phyloP scores from a whole-genome alignment of 2,113 vertebrate species.

The Lamprotornis superbus region DNA sequence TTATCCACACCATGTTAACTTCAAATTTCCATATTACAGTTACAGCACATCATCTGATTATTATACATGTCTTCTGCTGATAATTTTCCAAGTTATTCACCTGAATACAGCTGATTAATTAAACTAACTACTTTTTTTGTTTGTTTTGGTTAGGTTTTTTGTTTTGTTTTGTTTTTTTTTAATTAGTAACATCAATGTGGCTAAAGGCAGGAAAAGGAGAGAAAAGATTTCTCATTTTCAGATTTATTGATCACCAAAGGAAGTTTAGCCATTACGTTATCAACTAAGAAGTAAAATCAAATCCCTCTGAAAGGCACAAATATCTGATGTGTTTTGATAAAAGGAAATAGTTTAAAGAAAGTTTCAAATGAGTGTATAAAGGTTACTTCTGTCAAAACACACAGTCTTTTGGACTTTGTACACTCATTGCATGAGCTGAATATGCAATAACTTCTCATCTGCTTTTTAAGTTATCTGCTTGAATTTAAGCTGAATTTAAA shows the following conservation, averaged over 20 bases:
- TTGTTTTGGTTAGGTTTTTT: neutral
- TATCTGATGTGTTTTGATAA: neutral
- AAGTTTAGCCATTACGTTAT: constrained; percentile 24
- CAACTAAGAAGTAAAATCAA: constrained; percentile 37
- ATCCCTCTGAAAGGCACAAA: constrained; percentile 23
- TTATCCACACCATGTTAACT: neutral
- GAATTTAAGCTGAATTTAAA: neutral
- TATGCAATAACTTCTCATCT: neutral
- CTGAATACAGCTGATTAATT: neutral
- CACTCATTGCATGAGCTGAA: neutral
- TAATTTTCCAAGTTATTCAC: neutral
- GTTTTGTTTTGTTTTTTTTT: neutral
- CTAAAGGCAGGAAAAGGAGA: neutral
- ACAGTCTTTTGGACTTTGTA: neutral
- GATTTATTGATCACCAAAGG: neutral
- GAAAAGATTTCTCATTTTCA: neutral
- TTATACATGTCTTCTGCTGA: neutral
- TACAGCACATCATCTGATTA: neutral
- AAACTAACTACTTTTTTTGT: neutral
- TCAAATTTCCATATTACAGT: neutral
- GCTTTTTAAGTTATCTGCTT: neutral
- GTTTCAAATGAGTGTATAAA: neutral
- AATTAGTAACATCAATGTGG: neutral
- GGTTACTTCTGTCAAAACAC: constrained; percentile 2
- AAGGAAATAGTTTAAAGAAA: constrained; percentile 5